Evolutionary conservation across 2,797 vertebrate genomes (phyloP).

Genomic region (Crossoptilon crossoptilon): DNA sequence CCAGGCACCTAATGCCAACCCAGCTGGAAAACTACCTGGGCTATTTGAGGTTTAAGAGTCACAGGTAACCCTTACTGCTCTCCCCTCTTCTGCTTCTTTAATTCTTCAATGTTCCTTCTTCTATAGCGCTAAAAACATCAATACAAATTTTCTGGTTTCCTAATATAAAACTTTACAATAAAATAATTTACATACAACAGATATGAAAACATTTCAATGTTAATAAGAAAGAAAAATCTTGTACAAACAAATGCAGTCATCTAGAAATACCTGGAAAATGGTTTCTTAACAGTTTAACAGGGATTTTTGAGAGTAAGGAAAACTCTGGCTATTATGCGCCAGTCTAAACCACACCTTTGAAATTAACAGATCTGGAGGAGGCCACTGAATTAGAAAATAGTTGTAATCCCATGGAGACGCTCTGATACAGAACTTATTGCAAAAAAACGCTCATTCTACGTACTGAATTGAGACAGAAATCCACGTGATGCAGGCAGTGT

Average conservation of each 20-base stretch:
- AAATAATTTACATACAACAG: not conserved
- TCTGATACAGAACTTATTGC: not conserved
- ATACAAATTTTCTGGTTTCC: not conserved
- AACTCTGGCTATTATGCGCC: not conserved
- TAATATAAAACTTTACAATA: not conserved
- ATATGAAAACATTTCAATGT: not conserved
- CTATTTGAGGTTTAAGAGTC: not conserved
- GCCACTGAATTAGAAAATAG: not conserved
- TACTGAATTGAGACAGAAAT: not conserved
- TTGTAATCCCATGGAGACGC: not conserved
- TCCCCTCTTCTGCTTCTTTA: not conserved
- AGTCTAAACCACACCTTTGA: not conserved
- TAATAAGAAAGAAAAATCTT: not conserved
- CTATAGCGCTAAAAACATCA: not conserved
- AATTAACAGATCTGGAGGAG: not conserved
- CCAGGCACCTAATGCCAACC: not conserved
- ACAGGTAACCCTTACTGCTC: not conserved
- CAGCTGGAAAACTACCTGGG: not conserved
- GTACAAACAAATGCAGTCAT: not conserved
- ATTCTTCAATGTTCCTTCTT: not conserved
- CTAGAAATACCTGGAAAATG: not conserved
- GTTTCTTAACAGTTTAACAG: not conserved
- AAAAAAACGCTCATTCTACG: not conserved
- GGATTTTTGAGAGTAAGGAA: not conserved
- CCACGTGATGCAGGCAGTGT: rapidly evolving